Conservation (phyloP, 2,113 vertebrate species). For the Bos javanicus region DNA sequence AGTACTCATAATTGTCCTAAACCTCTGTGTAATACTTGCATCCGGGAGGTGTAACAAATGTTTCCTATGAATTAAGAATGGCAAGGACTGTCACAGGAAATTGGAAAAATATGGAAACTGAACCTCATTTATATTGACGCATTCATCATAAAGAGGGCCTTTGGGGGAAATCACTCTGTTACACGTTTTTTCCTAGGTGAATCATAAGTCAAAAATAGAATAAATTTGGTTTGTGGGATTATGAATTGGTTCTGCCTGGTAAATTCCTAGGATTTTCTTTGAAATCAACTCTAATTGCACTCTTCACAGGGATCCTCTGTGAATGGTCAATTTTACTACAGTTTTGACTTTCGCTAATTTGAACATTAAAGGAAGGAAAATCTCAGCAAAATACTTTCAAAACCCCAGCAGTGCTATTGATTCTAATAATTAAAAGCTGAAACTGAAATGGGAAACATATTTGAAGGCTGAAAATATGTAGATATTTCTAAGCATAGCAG, state of each 20-base stretch:
- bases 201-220: slow-evolving; percentile 3
- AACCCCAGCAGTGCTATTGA: neutral
- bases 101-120: neutral
- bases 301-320: neutral
- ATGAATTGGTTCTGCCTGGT: neutral
- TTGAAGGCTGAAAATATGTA: neutral
- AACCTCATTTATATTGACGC: neutral
- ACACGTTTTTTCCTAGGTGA: neutral
- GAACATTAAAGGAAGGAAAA: neutral
- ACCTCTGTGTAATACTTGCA: neutral
- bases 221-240: neutral
- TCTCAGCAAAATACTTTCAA: neutral
- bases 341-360: neutral
- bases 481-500: neutral
- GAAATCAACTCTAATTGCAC: neutral
- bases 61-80: neutral
- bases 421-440: neutral
- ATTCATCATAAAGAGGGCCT: neutral
- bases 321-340: neutral
- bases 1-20: neutral
- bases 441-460: neutral
- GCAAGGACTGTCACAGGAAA: neutral
- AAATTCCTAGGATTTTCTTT: neutral
- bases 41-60: neutral
- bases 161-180: neutral